Base-by-base conservation (phyloP, 1,140 invertebrate genomes). In the Trachymyrmex septentrionalis region DNA sequence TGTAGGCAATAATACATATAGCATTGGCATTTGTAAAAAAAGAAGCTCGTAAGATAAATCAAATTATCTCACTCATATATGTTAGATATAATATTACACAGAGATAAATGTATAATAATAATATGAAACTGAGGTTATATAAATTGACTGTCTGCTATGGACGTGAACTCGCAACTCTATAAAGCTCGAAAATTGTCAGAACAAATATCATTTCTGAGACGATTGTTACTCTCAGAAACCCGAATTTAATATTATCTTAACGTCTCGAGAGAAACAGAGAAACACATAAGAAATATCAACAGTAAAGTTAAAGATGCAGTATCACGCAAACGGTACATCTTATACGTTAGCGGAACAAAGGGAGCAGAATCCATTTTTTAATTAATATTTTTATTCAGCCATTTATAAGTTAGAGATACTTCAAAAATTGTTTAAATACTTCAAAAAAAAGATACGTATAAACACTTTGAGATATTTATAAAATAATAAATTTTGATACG, bases 181-280 rank as follows among this genome's bases (percentile, higher is more conserved):
- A 73, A 73, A 3, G 50, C 69, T 72, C 24, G 50, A 72, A 55
- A 72, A 72, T 72, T 72, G 48, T 55, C 21, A 53, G 50, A 72
- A 55, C 21, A 72, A 72, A 55, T 72, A 55, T 72, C 24, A 73
- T 73, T 73, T 57, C 30, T 30, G n/a, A 73, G 30, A 57, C n/a
- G 27, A 73, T 73, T 59, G 71, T 73, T 73, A n/a, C 19, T 72
- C 48, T 55, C 48, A 57, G 53, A 73, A 73, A 73, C n/a, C 27
- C 34, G 12, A 73, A 73, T 73, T 57, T 73, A 57, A 57, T 73
- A 73, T 73, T 57, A 34, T 59, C 19, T 10, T 57, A 73, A 73
- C 27, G 19, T 67, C 34, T 44, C 63, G 19, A 38, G 34, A 38
- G 66, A 69, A 21, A 48, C 9, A 50, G 38, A 50, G 38, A 48